phyloP scores from a whole-genome alignment of 2,888 invertebrate species.

The Aporophyla lueneburgensis region DNA sequence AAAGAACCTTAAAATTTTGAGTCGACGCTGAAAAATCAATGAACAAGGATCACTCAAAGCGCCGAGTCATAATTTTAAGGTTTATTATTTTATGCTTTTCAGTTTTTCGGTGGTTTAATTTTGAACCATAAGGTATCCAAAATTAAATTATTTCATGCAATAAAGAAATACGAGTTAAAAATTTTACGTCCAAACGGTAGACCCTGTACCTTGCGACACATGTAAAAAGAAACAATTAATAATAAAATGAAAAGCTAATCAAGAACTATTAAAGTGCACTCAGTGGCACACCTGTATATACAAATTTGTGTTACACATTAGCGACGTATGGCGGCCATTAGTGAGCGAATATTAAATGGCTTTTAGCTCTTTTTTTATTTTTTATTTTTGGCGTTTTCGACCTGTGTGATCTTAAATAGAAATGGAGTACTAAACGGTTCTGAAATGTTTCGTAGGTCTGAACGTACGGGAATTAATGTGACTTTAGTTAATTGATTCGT shows the following conservation, averaged over 20 bases:
- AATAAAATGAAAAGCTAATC: constrained; percentile 71
- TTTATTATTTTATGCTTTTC: too few species aligned
- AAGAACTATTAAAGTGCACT: constrained; percentile 75
- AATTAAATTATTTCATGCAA: neutral
- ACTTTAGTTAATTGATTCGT: too few species aligned
- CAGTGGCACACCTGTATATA: constrained; percentile 73
- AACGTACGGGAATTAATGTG: too few species aligned
- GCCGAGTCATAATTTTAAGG: too few species aligned
- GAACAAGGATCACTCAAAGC: too few species aligned
- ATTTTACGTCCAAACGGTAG: neutral
- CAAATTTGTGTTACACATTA: constrained; percentile 75
- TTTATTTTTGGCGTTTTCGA: neutral
- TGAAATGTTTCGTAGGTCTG: neutral
- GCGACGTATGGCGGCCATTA: constrained; percentile 71
- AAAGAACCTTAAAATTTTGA: too few species aligned
- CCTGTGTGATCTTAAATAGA: neutral
- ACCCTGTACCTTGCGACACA: neutral
- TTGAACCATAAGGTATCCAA: neutral
- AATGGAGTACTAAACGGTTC: neutral
- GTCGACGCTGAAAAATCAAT: too few species aligned
- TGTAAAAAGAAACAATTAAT: constrained; percentile 45
- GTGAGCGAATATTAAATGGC: constrained; percentile 65
- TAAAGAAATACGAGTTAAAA: neutral
- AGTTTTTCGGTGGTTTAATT: too few species aligned
- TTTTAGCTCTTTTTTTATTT: constrained; percentile 49